Evolutionary conservation across 2,797 vertebrate species (phyloP).

Genomic region (Hoplostethus atlanticus): DNA sequence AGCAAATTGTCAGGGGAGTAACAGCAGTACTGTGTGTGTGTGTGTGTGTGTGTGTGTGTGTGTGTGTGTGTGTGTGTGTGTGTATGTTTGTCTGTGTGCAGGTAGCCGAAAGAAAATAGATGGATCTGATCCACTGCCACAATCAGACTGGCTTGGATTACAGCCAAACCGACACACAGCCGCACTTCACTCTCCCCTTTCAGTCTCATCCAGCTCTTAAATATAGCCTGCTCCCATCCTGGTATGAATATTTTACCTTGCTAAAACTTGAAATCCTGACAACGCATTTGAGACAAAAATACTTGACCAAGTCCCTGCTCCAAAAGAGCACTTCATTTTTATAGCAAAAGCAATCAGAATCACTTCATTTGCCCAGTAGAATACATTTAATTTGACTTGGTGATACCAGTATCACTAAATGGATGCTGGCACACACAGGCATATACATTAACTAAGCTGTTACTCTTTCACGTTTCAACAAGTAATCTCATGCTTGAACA

Average conservation of each 20-base stretch:
- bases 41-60: too few species aligned
- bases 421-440: neutral
- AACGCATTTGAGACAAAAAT: constrained; percentile 33
- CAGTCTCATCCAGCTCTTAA: constrained; percentile 20
- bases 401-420: neutral
- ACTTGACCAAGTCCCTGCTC: constrained; percentile 19
- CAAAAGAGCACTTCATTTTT: constrained; percentile 22
- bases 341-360: constrained; percentile 19
- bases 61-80: constrained; percentile 11
- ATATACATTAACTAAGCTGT: neutral
- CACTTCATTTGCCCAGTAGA: constrained; percentile 16
- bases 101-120: constrained; percentile 1
- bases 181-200: constrained; percentile 22
- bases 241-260: constrained; percentile 42
- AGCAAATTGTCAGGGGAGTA: constrained; percentile 20
- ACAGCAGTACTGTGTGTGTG: neutral
- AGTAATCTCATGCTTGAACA: neutral
- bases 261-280: constrained; percentile 30
- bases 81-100: neutral
- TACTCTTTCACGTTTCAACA: neutral
- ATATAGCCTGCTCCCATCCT: constrained; percentile 22
- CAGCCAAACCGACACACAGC: constrained; percentile 22
- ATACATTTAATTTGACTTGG: constrained; percentile 6
- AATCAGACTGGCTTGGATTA: constrained; percentile 16
- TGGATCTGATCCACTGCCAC: constrained; percentile 10